Percentiles rank a stretch among this genome's conserved stretches.
Conservation (phyloP, 2,113 vertebrate genomes). For the Rynchops niger region DNA sequence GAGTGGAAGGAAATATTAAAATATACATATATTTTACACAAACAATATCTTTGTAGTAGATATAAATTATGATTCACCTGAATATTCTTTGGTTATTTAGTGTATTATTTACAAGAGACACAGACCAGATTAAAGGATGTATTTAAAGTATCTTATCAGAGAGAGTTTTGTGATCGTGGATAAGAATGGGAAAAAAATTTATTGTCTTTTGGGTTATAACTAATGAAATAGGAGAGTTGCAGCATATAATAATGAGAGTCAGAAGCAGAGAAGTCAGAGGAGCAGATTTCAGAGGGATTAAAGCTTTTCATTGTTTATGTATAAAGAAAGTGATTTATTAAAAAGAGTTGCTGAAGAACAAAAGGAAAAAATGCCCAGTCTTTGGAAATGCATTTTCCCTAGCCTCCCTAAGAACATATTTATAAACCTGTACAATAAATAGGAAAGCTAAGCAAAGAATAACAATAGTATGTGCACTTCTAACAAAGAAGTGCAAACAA, state of each 20-base stretch:
- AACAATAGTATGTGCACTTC: slow-evolving; percentile 26
- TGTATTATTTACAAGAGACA: not conserved
- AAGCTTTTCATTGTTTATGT: not conserved
- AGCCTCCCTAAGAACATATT: not conserved
- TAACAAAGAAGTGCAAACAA: slow-evolving; percentile 61
- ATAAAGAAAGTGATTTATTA: slow-evolving; percentile 16
- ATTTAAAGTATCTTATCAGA: not conserved
- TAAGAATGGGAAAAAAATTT: not conserved
- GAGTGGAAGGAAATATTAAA: not conserved
- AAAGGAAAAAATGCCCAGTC: not conserved
- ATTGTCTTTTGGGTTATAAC: not conserved
- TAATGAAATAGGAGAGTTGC: not conserved
- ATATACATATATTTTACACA: not conserved
- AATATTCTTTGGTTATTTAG: not conserved
- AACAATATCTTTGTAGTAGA: not conserved
- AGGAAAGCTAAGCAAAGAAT: slow-evolving; percentile 58
- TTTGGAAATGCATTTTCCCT: not conserved
- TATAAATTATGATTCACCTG: not conserved
- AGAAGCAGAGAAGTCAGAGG: not conserved
- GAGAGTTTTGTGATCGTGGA: not conserved
- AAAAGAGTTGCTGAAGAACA: not conserved
- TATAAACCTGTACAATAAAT: not conserved
- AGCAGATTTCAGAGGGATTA: not conserved
- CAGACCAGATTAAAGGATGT: not conserved
- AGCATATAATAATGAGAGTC: not conserved